A percentile compares a stretch with the other conserved stretches of the same genome.
phyloP scores from a whole-genome alignment of 1,140 invertebrate genomes.

The Arctopsyche grandis region DNA sequence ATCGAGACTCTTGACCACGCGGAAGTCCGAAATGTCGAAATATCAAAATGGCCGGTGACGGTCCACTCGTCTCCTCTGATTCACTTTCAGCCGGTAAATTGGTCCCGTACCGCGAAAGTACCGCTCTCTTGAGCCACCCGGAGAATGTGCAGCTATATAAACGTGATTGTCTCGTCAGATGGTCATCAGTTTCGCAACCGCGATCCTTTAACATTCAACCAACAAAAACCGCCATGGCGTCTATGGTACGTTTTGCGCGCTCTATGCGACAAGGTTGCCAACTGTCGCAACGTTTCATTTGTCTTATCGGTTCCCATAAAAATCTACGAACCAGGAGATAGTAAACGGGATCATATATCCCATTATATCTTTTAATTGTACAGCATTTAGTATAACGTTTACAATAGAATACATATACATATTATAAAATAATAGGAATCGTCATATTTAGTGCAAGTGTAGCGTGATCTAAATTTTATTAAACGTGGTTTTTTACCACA shows the following conservation, averaged over 20 bases:
- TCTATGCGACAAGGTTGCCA: neutral
- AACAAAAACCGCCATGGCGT: slow-evolving; percentile 44
- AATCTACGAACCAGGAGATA: too few relatives aligned
- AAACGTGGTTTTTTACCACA: too few relatives aligned
- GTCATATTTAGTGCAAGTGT: too few relatives aligned
- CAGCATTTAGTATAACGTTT: too few relatives aligned
- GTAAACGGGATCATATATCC: too few relatives aligned
- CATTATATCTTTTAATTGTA: too few relatives aligned
- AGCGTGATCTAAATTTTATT: too few relatives aligned
- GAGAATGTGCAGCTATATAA: slow-evolving; percentile 52
- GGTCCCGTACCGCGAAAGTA: slow-evolving; percentile 49
- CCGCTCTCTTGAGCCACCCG: slow-evolving; percentile 39
- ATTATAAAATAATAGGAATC: too few relatives aligned
- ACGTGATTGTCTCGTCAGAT: slow-evolving; percentile 33
- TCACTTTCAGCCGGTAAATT: slow-evolving; percentile 51
- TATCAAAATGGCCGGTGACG: neutral
- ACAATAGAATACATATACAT: too few relatives aligned
- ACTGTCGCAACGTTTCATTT: neutral
- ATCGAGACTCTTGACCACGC: too few relatives aligned
- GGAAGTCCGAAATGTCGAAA: too few relatives aligned
- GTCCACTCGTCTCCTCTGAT: neutral
- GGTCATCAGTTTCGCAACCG: slow-evolving; percentile 53
- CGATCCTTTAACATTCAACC: slow-evolving; percentile 48
- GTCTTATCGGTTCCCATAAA: neutral
- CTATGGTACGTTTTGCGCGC: slow-evolving; percentile 39